These are phyloP conservation scores for Schizothorax lantsangensis DNA, from an alignment of 2,797 vertebrate genomes.

Conservation along the genomic window DNA sequence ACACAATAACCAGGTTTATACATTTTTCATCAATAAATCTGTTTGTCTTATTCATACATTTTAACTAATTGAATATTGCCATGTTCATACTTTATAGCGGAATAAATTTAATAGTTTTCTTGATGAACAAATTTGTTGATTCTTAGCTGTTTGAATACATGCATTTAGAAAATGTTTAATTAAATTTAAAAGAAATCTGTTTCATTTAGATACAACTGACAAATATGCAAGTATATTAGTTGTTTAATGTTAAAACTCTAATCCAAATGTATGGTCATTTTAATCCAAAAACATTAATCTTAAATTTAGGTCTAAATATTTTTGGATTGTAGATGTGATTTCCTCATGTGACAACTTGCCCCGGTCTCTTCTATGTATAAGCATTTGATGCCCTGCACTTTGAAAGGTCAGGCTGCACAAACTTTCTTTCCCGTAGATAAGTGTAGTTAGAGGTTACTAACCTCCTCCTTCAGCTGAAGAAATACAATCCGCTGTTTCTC, in stretches of 20 bases:
- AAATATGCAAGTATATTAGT: no score
- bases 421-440: constrained; percentile 25
- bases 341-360: not conserved
- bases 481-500: constrained; percentile 29
- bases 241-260: no score
- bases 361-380: not conserved
- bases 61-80: not conserved
- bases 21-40: not conserved
- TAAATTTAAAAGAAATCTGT: no score
- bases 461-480: constrained; percentile 15
- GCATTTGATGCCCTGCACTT: not conserved
- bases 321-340: not conserved
- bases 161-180: not conserved
- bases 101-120: not conserved
- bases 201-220: not conserved
- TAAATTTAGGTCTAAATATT: not conserved
- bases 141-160: not conserved
- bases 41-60: not conserved
- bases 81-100: not conserved
- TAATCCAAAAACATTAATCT: not conserved
- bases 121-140: not conserved
- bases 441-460: constrained; percentile 7
- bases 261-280: not conserved
- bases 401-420: constrained; percentile 24
- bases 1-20: not conserved